These are phyloP conservation scores for Zaprionus tsacasi DNA, from an alignment of 1,140 invertebrate species.

Conservation along the genomic window DNA sequence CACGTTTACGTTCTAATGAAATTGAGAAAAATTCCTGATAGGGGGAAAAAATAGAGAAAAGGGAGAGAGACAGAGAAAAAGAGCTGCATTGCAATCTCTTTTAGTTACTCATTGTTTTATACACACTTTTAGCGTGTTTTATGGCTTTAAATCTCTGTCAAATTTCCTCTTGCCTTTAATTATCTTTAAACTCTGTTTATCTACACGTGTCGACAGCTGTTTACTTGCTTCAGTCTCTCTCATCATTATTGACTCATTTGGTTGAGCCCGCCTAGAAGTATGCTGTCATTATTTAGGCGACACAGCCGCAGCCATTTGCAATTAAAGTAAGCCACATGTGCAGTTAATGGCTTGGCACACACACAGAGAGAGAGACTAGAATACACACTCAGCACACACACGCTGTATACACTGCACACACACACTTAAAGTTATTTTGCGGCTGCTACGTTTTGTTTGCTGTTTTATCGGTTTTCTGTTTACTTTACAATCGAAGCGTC, in stretches of 20 bases:
- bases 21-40: neutral
- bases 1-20: neutral
- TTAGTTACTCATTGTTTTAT: neutral
- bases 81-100: neutral
- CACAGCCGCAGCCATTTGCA: slow-evolving; percentile 69
- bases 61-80: no score
- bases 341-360: slow-evolving; percentile 70
- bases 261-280: slow-evolving; percentile 67
- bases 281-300: slow-evolving; percentile 72
- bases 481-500: slow-evolving; percentile 52
- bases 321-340: slow-evolving; percentile 74
- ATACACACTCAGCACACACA: slow-evolving; percentile 7
- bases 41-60: no score
- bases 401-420: neutral
- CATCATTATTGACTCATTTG: slow-evolving; percentile 79
- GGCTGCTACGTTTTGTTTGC: slow-evolving; percentile 62
- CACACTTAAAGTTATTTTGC: slow-evolving; percentile 31
- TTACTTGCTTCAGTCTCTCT: slow-evolving; percentile 11
- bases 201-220: slow-evolving; percentile 59
- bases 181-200: neutral
- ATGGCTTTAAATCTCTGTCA: neutral
- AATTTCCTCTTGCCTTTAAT: neutral
- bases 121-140: neutral
- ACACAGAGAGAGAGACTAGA: slow-evolving; percentile 10
- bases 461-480: slow-evolving; percentile 60